These are phyloP conservation scores for Corythornis cristatus DNA, from an alignment of 2,113 vertebrate species.

Conservation along the genomic window DNA sequence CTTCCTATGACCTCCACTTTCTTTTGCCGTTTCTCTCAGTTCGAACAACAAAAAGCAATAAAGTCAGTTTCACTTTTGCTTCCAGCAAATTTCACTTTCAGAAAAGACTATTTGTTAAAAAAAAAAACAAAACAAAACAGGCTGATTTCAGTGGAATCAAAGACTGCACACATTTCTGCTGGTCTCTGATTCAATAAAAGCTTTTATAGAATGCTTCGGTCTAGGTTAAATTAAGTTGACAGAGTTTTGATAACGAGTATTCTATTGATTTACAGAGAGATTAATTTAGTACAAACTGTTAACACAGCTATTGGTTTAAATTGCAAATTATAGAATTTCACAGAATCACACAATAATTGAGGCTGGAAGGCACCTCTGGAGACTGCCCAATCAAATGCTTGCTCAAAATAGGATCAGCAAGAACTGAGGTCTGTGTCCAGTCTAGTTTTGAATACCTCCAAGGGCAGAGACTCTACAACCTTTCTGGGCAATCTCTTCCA, in stretches of 20 bases:
- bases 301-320: constrained; percentile 14
- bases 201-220: neutral
- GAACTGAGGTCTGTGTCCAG: neutral
- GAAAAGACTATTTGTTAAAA: constrained; percentile 20
- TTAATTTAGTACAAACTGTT: constrained; percentile 29
- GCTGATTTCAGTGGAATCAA: constrained; percentile 19
- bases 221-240: constrained; percentile 41
- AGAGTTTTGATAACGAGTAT: constrained; percentile 19
- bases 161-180: constrained; percentile 11
- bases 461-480: neutral
- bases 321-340: neutral
- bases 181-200: constrained; percentile 43
- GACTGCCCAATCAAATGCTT: neutral
- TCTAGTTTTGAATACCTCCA: neutral
- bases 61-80: constrained; percentile 34
- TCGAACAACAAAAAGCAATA: constrained; percentile 28
- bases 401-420: neutral
- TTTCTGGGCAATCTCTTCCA: neutral
- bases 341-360: neutral
- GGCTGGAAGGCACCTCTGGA: neutral
- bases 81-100: constrained; percentile 27
- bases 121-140: neutral
- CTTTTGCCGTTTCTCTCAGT: neutral
- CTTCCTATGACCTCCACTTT: constrained; percentile 2
- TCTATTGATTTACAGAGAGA: constrained; percentile 32